Base-by-base conservation (phyloP, 2,113 vertebrate species). In the Oplegnathus fasciatus region DNA sequence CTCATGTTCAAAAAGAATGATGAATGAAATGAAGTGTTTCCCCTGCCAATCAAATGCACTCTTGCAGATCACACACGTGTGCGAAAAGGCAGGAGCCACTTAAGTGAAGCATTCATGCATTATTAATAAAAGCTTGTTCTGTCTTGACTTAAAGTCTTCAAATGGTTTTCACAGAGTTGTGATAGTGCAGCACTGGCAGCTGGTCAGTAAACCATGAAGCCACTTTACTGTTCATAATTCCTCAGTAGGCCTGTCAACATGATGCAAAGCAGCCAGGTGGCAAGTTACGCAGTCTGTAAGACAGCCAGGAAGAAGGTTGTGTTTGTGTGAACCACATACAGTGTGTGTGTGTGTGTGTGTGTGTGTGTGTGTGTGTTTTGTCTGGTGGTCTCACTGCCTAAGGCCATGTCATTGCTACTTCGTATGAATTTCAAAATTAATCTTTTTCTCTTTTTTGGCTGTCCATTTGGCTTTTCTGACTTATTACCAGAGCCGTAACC, bases 31-130 rank as follows among this genome's bases (percentile, higher is more conserved):
- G 26, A 40, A 50, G 40, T 52, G 9, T 50, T 73, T 58, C 50
- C 46, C 70, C 48, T 72, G 17, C 6, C 2, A 0, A 78, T 82
- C 52, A 61, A 42, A 78, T 37, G 40, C n/a, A 13, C 26, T n/a
- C 54, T 68, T 1, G 11, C 54, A 28, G 42, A 40, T 61, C 62
- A 75, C 17, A 44, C 37, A 55, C 13, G 61, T 30, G 18, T 46
- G 67, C 67, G 34, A 42, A 74, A 30, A 83, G 17, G 70, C 69
- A 86, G 60, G 46, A n/a, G 26, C 22, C 42, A 76, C 57, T 83
- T 80, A 68, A 78, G 28, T 20, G 26, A 58, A 28, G 79, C 75
- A 79, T 15, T 65, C 32, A 65, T 83, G 76, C 70, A 73, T 87
- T 58, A 89, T 75, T 84, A 78, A 82, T 64, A 34, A 5, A 61